phyloP scores from a whole-genome alignment of 2,888 invertebrate species.

The Chymomyza caudatula region DNA sequence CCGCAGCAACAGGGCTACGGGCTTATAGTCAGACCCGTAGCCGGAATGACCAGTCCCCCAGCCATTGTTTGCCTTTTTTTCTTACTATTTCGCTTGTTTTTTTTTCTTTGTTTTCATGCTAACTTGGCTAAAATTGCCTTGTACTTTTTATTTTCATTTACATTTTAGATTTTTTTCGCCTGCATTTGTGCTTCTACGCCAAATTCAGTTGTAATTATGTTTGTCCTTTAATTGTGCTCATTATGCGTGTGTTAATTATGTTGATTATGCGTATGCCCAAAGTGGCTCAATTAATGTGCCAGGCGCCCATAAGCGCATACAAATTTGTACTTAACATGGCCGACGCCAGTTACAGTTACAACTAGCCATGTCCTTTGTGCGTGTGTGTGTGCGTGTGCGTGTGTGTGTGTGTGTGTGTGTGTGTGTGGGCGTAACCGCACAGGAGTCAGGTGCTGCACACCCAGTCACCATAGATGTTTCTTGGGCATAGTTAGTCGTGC shows the following conservation, averaged over 20 bases:
- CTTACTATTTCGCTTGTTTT: conserved; percentile 8
- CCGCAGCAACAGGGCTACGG: conserved; percentile 8
- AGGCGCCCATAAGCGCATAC: conserved; percentile 8
- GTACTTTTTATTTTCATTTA: conserved; percentile 10
- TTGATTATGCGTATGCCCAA: conserved; percentile 61
- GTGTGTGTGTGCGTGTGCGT: background rate
- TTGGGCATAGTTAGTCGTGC: background rate
- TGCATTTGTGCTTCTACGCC: conserved; percentile 12
- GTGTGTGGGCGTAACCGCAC: background rate
- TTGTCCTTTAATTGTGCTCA: conserved; percentile 69
- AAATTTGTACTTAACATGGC: conserved; percentile 8
- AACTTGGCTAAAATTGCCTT: conserved; percentile 8
- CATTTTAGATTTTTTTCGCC: conserved; percentile 1
- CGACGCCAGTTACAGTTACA: background rate
- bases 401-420: background rate
- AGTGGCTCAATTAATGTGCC: conserved; percentile 67
- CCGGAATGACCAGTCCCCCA: background rate
- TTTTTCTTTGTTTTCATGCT: background rate
- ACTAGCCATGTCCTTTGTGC: background rate
- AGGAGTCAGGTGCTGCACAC: background rate
- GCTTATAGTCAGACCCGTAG: conserved; percentile 24
- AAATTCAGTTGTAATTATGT: conserved; percentile 61
- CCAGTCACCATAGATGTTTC: no score
- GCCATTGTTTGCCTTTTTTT: conserved; percentile 4
- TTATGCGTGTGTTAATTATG: conserved; percentile 56